A percentile compares a stretch with the other conserved stretches of the same genome.
Evolutionary conservation across 2,113 vertebrate species (phyloP).

Genomic region (Hippolais icterina): DNA sequence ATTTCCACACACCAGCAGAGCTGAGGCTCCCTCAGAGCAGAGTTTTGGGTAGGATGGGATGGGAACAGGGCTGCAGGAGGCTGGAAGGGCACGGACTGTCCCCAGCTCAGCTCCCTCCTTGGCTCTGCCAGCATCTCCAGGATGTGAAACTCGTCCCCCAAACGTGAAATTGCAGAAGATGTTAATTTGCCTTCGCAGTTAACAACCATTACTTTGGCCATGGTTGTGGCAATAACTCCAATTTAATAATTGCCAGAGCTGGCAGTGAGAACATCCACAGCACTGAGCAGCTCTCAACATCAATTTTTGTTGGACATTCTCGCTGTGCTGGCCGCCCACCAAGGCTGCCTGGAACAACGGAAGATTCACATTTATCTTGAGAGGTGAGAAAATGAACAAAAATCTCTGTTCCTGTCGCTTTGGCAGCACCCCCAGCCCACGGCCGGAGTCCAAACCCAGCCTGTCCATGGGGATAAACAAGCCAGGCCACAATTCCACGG

Average conservation of each 20-base stretch:
- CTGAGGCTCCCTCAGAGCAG: not conserved
- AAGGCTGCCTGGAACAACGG: not conserved
- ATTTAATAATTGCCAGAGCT: not conserved
- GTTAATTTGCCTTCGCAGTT: not conserved
- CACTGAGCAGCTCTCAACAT: not conserved
- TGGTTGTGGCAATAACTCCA: not conserved
- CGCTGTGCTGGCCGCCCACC: not conserved
- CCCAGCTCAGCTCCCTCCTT: not conserved
- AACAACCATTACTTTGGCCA: not conserved
- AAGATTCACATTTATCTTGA: not conserved
- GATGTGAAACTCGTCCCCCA: not conserved
- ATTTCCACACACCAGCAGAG: not conserved
- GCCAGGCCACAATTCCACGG: accelerated
- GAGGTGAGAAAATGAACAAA: not conserved
- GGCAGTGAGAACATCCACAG: not conserved
- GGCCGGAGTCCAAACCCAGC: not conserved
- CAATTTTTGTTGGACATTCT: not conserved
- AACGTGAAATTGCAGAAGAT: not conserved
- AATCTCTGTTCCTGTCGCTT: not conserved
- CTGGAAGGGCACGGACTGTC: not conserved
- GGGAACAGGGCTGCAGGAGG: not conserved
- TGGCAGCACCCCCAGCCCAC: not conserved
- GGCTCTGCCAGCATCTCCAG: not conserved
- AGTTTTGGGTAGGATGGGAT: not conserved
- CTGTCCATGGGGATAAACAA: accelerated